Evolutionary conservation across 2,113 vertebrate species (phyloP).

Genomic region (Procapra przewalskii): DNA sequence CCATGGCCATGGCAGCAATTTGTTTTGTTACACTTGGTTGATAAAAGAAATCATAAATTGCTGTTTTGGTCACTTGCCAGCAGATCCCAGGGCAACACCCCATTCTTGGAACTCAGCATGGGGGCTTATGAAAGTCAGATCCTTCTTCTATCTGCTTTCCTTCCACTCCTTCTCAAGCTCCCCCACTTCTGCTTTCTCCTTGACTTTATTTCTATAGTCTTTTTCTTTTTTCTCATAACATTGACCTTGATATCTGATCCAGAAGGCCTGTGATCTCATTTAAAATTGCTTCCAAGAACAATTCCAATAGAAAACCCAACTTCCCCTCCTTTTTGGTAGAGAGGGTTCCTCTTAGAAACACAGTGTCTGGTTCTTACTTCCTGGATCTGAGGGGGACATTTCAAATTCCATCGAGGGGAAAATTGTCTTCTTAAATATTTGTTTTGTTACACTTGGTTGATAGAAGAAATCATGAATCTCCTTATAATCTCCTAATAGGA

Average conservation of each 20-base stretch:
- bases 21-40: background rate
- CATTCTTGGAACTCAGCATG: background rate
- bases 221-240: background rate
- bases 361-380: background rate
- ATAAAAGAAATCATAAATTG: background rate
- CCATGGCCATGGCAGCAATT: background rate
- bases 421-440: background rate
- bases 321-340: background rate
- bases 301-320: background rate
- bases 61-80: background rate
- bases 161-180: background rate
- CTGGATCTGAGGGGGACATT: background rate
- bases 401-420: background rate
- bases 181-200: background rate
- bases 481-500: background rate
- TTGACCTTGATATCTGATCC: background rate
- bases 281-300: background rate
- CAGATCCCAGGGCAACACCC: background rate
- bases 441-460: background rate
- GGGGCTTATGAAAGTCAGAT: background rate
- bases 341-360: background rate
- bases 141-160: background rate
- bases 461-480: background rate
- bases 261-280: background rate
- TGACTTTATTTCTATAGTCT: background rate